Conservation (phyloP, 2,797 vertebrate genomes). For the Gymnothorax reevesii region DNA sequence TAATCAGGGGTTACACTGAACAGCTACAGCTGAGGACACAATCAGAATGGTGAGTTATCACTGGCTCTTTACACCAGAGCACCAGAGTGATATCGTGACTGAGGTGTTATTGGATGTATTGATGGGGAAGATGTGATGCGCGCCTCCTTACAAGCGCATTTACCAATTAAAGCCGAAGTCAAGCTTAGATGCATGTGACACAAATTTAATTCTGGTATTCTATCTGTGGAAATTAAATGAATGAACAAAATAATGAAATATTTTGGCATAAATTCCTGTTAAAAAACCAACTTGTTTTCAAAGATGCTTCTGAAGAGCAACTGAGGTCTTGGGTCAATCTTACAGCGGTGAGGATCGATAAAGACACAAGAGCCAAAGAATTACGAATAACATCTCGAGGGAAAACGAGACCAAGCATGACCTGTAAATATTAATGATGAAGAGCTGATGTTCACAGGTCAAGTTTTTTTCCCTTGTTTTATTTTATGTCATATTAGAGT, state of each 20-base stretch:
- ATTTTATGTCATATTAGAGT: not conserved
- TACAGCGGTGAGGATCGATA: not conserved
- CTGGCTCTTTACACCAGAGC: not conserved
- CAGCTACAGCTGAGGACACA: not conserved
- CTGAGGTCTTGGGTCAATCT: constrained; percentile 3
- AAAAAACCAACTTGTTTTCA: not conserved
- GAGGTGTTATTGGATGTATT: not conserved
- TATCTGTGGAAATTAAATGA: too few relatives aligned
- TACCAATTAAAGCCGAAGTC: not conserved
- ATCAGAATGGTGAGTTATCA: not conserved
- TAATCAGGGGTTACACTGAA: not conserved
- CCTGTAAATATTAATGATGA: not conserved
- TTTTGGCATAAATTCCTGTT: not conserved
- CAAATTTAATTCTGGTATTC: too few relatives aligned
- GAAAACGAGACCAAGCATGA: not conserved
- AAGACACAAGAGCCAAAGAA: not conserved
- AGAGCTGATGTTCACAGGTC: not conserved
- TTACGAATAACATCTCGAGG: not conserved
- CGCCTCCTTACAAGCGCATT: too few relatives aligned
- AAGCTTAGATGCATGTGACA: not conserved
- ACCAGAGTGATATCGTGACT: not conserved
- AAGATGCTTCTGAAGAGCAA: not conserved
- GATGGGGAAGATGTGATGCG: not conserved
- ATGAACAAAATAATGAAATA: too few relatives aligned
- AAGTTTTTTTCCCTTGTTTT: not conserved